These are phyloP conservation scores for Meriones unguiculatus DNA, from an alignment of 2,113 vertebrate species.

Conservation along the genomic window DNA sequence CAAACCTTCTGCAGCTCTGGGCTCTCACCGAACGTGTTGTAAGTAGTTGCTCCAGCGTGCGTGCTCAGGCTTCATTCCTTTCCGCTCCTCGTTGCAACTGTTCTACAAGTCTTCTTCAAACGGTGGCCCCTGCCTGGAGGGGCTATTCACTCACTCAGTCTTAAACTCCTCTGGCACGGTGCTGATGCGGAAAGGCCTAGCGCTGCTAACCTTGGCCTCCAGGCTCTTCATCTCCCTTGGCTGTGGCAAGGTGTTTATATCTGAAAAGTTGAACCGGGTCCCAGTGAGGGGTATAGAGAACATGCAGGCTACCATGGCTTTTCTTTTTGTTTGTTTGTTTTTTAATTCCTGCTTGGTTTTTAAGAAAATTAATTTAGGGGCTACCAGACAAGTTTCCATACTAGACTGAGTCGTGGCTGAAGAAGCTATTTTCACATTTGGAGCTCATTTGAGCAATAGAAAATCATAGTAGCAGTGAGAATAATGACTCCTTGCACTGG, in stretches of 20 bases:
- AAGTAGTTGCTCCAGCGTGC: neutral
- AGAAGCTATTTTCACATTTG: neutral
- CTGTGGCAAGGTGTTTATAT: neutral
- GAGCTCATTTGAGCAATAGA: neutral
- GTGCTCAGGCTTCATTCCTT: neutral
- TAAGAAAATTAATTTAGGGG: neutral
- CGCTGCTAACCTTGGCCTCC: neutral
- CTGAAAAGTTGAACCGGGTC: neutral
- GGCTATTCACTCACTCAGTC: neutral
- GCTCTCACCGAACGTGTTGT: neutral
- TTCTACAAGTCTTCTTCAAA: neutral
- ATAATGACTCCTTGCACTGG: neutral
- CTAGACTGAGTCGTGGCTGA: neutral
- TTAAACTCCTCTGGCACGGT: neutral
- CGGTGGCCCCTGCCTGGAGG: neutral
- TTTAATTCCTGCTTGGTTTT: neutral
- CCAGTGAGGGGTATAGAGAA: neutral
- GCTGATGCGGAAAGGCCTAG: neutral
- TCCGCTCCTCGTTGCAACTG: neutral
- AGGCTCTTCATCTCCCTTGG: neutral
- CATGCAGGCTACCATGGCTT: neutral
- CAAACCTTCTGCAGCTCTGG: neutral
- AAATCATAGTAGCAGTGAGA: neutral
- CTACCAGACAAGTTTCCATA: neutral
- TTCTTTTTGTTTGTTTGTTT: neutral